phyloP scores from a whole-genome alignment of 2,888 invertebrate genomes.

The Tenthredo scrophulariae region DNA sequence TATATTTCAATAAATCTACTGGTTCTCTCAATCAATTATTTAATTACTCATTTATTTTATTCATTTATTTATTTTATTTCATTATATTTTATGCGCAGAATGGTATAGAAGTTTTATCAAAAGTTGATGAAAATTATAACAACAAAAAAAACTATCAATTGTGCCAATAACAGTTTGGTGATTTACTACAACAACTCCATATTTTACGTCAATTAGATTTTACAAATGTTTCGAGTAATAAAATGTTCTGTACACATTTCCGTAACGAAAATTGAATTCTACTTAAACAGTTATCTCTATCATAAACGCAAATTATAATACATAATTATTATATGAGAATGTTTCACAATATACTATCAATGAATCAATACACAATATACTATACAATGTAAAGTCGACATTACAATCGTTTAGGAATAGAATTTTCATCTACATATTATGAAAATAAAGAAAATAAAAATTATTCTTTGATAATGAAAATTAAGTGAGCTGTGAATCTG shows the following conservation, averaged over 20 bases:
- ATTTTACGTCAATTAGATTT: conserved; percentile 4
- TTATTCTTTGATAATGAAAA: conserved; percentile 28
- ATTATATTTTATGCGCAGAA: neutral
- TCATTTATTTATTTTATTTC: neutral
- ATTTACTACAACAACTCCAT: neutral
- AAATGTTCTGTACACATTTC: conserved; percentile 32
- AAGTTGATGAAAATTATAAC: neutral
- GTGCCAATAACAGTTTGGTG: conserved; percentile 19
- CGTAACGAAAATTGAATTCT: conserved; percentile 8
- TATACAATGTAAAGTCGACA: conserved; percentile 52
- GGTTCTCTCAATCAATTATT: neutral
- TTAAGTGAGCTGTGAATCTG: conserved; percentile 14
- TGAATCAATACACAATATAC: conserved; percentile 58
- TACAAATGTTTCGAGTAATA: conserved; percentile 3
- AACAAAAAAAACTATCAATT: neutral
- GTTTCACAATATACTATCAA: no score
- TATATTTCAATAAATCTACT: conserved; percentile 12
- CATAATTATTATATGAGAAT: conserved; percentile 58
- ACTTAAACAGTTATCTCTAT: conserved; percentile 31
- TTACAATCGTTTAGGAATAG: conserved; percentile 48
- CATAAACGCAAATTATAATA: conserved; percentile 39
- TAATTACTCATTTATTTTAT: conserved; percentile 13
- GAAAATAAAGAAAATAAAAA: neutral
- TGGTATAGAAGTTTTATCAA: conserved; percentile 5
- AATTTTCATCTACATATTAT: neutral